phyloP scores from a whole-genome alignment of 2,797 vertebrate species.

The Centropyge bicolor region DNA sequence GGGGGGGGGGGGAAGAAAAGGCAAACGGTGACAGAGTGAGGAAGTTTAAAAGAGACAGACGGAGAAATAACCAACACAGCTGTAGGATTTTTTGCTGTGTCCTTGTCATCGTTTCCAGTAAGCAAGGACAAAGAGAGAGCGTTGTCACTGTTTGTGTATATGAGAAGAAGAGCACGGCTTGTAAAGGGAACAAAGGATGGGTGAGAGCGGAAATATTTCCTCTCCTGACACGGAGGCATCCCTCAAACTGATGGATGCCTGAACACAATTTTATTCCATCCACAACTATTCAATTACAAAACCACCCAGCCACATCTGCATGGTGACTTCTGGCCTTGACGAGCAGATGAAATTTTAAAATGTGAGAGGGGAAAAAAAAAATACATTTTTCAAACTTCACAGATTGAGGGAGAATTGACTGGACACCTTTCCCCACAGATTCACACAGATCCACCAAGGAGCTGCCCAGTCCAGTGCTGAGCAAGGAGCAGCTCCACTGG shows the following conservation, averaged over 20 bases:
- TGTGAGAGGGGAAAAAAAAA: neutral
- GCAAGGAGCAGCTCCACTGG: slow-evolving; percentile 19
- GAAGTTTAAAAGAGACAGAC: slow-evolving; percentile 16
- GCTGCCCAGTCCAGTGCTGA: neutral
- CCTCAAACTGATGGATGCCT: slow-evolving; percentile 40
- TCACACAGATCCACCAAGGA: neutral
- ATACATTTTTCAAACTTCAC: neutral
- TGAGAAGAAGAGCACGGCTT: slow-evolving; percentile 32
- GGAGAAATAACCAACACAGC: slow-evolving; percentile 24
- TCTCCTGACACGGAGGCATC: slow-evolving; percentile 39
- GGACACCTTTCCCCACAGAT: neutral
- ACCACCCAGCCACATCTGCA: slow-evolving; percentile 24
- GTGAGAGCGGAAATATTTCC: slow-evolving; percentile 16
- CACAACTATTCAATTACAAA: slow-evolving; percentile 49
- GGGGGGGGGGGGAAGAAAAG: neutral
- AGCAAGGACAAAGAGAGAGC: slow-evolving; percentile 53
- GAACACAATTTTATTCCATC: slow-evolving; percentile 43
- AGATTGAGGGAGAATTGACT: neutral
- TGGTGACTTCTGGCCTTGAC: slow-evolving; percentile 31
- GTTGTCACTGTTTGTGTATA: slow-evolving; percentile 16
- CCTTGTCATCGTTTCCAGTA: slow-evolving; percentile 42
- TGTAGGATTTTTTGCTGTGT: neutral
- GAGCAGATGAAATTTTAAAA: slow-evolving; percentile 28
- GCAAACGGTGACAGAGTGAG: slow-evolving; percentile 12
- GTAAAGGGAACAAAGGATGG: slow-evolving; percentile 28